Evolutionary conservation across 1,140 invertebrate genomes (phyloP).

Genomic region (Grapholita molesta): DNA sequence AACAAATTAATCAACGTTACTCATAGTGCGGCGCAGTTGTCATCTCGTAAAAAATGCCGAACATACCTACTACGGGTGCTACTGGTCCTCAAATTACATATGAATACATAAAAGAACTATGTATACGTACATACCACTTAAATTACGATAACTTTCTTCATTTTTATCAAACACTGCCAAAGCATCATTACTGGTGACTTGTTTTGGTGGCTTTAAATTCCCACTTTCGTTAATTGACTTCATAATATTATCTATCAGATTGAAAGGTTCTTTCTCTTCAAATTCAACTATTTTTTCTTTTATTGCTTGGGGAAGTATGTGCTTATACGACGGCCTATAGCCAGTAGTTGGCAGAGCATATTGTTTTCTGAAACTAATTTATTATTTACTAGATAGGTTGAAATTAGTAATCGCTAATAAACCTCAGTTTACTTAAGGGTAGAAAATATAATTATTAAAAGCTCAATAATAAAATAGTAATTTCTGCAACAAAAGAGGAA

Average conservation of each 20-base stretch:
- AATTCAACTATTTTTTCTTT: background rate
- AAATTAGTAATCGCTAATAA: background rate
- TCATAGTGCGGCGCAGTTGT: too few species aligned
- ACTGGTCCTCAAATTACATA: too few species aligned
- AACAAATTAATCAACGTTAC: too few species aligned
- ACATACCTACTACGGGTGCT: too few species aligned
- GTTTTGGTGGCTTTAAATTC: background rate
- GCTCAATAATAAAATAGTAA: too few species aligned
- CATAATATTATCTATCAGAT: background rate
- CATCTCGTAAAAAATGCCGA: too few species aligned
- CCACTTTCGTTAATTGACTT: background rate
- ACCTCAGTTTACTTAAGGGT: background rate
- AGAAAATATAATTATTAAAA: too few species aligned
- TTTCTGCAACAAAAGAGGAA: too few species aligned
- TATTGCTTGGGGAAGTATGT: background rate
- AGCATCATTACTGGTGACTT: background rate
- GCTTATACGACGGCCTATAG: background rate
- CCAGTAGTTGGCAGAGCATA: background rate
- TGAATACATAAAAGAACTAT: too few species aligned
- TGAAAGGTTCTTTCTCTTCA: background rate
- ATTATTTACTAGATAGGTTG: too few species aligned
- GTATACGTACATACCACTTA: conserved; percentile 28
- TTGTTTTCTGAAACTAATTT: background rate
- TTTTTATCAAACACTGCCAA: background rate
- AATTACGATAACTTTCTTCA: conserved; percentile 24